These are phyloP conservation scores for Salvelinus alpinus DNA, from an alignment of 2,113 vertebrate genomes.

Conservation along the genomic window DNA sequence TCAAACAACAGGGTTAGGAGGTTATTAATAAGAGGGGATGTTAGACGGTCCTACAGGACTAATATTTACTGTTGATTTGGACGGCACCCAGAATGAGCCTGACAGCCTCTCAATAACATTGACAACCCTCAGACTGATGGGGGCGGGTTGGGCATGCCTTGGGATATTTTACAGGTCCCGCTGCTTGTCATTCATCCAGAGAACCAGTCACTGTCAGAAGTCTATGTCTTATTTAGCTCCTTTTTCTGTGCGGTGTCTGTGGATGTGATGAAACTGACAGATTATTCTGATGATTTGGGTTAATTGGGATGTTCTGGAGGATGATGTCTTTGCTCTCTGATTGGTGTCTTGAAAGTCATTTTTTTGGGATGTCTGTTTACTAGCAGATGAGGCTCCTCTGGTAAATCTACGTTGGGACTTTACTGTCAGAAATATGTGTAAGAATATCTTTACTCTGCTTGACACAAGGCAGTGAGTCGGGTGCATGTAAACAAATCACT, in stretches of 20 bases:
- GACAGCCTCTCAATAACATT: conserved; percentile 67
- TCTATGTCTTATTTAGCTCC: conserved; percentile 39
- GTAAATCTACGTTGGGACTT: conserved; percentile 28
- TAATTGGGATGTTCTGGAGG: not conserved
- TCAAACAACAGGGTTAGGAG: conserved; percentile 66
- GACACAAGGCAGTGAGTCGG: conserved; percentile 18
- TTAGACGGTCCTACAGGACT: conserved; percentile 61
- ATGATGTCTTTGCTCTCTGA: no score
- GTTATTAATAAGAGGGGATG: conserved; percentile 66
- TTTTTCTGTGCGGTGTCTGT: conserved; percentile 21
- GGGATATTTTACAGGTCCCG: conserved; percentile 65
- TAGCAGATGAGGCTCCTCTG: conserved; percentile 3
- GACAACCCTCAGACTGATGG: conserved; percentile 59
- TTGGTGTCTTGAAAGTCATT: not conserved
- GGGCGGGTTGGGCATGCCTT: conserved; percentile 57
- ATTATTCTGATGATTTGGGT: not conserved
- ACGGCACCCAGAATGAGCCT: conserved; percentile 51
- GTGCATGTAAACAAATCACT: conserved; percentile 1
- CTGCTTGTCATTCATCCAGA: conserved; percentile 59
- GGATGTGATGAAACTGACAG: conserved; percentile 41
- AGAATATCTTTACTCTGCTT: conserved; percentile 19
- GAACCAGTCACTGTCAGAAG: conserved; percentile 27
- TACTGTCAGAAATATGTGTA: conserved; percentile 16
- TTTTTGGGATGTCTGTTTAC: not conserved
- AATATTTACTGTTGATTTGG: conserved; percentile 68